Percentiles rank a stretch among this genome's conserved stretches.
phyloP scores from a whole-genome alignment of 2,797 vertebrate genomes.

The Dicrostonyx torquatus region DNA sequence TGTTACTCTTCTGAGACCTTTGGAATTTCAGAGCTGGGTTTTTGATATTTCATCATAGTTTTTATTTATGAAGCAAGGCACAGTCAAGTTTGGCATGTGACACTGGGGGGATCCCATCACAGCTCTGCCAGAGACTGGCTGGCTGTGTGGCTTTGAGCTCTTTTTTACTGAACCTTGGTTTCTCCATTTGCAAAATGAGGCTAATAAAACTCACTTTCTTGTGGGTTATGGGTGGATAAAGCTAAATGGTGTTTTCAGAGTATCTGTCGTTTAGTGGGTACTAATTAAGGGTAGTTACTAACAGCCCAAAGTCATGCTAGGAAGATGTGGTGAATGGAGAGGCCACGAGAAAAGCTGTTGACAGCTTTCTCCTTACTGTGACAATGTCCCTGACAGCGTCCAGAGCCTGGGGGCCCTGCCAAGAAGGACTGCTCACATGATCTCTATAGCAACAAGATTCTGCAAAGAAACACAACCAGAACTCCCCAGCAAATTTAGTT shows the following conservation, averaged over 20 bases:
- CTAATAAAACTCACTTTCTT: neutral
- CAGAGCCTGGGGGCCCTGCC: neutral
- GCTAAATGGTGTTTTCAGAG: neutral
- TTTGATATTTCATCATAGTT: constrained; percentile 28
- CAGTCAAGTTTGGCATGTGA: neutral
- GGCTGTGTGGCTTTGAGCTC: neutral
- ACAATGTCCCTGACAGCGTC: neutral
- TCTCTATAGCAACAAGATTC: neutral
- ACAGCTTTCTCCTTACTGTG: neutral
- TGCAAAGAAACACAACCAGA: neutral
- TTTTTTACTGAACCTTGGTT: neutral
- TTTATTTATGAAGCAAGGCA: constrained; percentile 45
- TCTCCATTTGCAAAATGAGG: constrained; percentile 20
- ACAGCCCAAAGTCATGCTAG: neutral
- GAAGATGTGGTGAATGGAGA: neutral
- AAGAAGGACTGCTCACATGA: neutral
- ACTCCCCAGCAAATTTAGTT: neutral
- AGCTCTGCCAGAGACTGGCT: neutral
- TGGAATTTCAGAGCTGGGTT: constrained; percentile 41
- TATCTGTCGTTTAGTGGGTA: neutral
- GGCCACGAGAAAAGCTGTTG: neutral
- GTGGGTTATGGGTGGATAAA: neutral
- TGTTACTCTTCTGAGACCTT: neutral
- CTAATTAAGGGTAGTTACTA: neutral
- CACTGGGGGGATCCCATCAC: accelerated